Evolutionary conservation across 2,797 vertebrate species (phyloP).

Genomic region (Hydrolagus colliei): DNA sequence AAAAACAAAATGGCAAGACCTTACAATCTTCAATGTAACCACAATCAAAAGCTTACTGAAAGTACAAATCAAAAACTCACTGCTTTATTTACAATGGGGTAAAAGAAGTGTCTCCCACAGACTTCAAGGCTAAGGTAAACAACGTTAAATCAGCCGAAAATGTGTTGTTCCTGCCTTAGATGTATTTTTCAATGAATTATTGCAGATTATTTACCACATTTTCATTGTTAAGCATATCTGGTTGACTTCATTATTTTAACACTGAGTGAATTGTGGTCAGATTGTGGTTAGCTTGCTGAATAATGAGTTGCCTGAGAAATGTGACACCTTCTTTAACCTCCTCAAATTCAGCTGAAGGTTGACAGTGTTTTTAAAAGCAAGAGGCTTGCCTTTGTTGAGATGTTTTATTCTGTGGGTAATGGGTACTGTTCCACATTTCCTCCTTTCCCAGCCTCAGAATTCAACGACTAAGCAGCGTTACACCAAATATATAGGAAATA

Average conservation of each 20-base stretch:
- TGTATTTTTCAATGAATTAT: not conserved
- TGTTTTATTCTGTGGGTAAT: not conserved
- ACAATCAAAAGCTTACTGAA: not conserved
- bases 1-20: not conserved
- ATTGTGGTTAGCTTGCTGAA: not conserved
- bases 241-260: not conserved
- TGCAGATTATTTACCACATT: not conserved
- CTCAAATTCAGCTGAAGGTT: slow-evolving; percentile 20
- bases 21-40: not conserved
- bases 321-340: not conserved
- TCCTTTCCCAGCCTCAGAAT: not conserved
- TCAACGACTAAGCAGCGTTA: not conserved
- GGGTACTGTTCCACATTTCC: not conserved
- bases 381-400: not conserved
- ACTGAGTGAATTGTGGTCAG: not conserved
- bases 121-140: not conserved
- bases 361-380: not conserved
- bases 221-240: not conserved
- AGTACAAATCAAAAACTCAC: not conserved
- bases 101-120: not conserved
- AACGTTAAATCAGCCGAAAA: not conserved
- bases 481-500: not conserved
- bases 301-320: slow-evolving; percentile 27
- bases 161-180: not conserved
- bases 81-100: not conserved